Evolutionary conservation across 2,888 invertebrate genomes (phyloP), one percentile per base, ranked within the genome.

Genomic region (Unio delphinus): DNA sequence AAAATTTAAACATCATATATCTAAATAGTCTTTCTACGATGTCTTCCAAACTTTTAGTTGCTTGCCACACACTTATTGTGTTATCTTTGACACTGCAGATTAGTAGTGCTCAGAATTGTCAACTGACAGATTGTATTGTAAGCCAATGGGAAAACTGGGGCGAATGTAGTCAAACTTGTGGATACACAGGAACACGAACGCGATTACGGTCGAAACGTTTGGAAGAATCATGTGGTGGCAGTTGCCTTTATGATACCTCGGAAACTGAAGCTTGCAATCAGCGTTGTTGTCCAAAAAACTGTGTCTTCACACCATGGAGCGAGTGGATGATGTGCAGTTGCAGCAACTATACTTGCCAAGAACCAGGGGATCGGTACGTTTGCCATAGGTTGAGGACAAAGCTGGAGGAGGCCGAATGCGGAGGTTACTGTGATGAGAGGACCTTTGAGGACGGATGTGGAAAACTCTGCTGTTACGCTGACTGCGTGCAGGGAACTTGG

Each of bases 401-500:
- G 62, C 34, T 66, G 23, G 34, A 60, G 59, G 64, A 72, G 23
- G 73, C 73, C 20, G 55, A 63, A 1, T 83, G 83, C 64, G 80
- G 81, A 1, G 83, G 83, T 1, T 81, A 76, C 62, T 83, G 81
- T 68, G 80, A 80, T 62, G 65, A 74, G 45, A 45, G 60, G 7
- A 72, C 64, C 3, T 28, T 66, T 11, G 67, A 78, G n/a, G 67
- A 73, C 28, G 66, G 59, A 28, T 83, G 83, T 66, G 76, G 76
- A 6, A 61, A 71, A 26, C 75, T 81, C 4, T 79, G 80, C 62
- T 83, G 83, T 70, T 75, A 74, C 67, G 66, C 69, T 59, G 80
- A 82, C 69, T 83, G 83, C 68, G 74, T 76, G 30, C 56, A 76
- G 23, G 76, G 78, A n/a, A 61, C 18, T 4, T 83, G 83, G 83